A percentile compares a stretch with the other conserved stretches of the same genome.
phyloP scores from a whole-genome alignment of 2,888 invertebrate species.

The Macrosoma leucophasiata region DNA sequence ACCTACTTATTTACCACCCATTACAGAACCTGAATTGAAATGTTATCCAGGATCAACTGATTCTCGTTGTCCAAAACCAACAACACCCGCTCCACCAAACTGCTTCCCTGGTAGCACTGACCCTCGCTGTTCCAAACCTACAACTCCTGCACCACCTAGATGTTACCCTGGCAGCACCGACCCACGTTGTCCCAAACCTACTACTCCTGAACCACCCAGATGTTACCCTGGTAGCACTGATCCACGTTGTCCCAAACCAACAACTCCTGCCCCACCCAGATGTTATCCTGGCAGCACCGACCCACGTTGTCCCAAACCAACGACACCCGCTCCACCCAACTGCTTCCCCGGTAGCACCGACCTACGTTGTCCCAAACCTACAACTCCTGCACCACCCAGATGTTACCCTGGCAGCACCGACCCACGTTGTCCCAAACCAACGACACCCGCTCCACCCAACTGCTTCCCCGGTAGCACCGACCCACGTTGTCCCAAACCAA shows the following conservation, averaged over 20 bases:
- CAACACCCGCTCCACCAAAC: slow-evolving; percentile 29
- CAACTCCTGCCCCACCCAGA: slow-evolving; percentile 25
- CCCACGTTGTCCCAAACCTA: slow-evolving; percentile 36
- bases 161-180: slow-evolving; percentile 32
- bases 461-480: slow-evolving; percentile 41
- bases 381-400: slow-evolving; percentile 27
- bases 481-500: slow-evolving; percentile 37
- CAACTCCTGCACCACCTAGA: slow-evolving; percentile 29
- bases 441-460: slow-evolving; percentile 32
- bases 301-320: slow-evolving; percentile 29
- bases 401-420: slow-evolving; percentile 31
- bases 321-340: slow-evolving; percentile 27
- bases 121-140: slow-evolving; percentile 35
- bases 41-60: slow-evolving; percentile 33
- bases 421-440: slow-evolving; percentile 31
- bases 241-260: slow-evolving; percentile 38
- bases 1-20: slow-evolving; percentile 29
- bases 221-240: slow-evolving; percentile 33
- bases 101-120: slow-evolving; percentile 43
- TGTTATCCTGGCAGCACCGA: slow-evolving; percentile 31
- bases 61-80: slow-evolving; percentile 29
- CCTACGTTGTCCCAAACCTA: slow-evolving; percentile 29
- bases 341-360: slow-evolving; percentile 26
- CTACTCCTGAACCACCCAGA: slow-evolving; percentile 31
- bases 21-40: slow-evolving; percentile 27